phyloP scores from a whole-genome alignment of 23 tunicate species.

The Clavelina lepadiformis region DNA sequence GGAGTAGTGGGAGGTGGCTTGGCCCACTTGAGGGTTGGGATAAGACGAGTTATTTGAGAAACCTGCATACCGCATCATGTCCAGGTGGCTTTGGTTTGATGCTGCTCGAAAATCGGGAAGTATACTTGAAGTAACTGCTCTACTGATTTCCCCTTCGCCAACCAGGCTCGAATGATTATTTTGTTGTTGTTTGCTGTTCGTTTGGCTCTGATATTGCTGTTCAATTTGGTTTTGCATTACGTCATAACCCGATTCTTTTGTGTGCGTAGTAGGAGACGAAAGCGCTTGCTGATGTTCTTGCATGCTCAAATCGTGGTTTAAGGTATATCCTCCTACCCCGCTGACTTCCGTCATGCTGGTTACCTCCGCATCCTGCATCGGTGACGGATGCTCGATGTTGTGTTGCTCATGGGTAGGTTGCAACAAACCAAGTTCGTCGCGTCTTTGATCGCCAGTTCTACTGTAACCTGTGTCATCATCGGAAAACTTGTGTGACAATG shows the following conservation, averaged over 20 bases:
- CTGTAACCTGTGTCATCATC: slow-evolving; percentile 8
- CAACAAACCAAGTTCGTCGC: slow-evolving; percentile 8
- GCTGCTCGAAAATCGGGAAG: slow-evolving; percentile 44
- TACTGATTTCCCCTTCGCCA: slow-evolving; percentile 11
- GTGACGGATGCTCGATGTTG: slow-evolving; percentile 3
- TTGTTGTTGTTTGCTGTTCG: no score
- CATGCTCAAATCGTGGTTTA: not conserved
- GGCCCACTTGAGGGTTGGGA: slow-evolving; percentile 2
- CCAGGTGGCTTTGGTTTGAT: slow-evolving; percentile 31
- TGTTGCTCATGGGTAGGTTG: slow-evolving; percentile 1
- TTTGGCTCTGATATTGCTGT: not conserved
- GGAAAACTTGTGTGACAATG: slow-evolving; percentile 62
- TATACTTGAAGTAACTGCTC: slow-evolving; percentile 29
- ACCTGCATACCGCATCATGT: slow-evolving; percentile 15
- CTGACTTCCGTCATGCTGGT: not conserved
- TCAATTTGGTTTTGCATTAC: slow-evolving; percentile 14
- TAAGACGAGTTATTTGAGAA: slow-evolving; percentile 14
- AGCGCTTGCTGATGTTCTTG: slow-evolving; percentile 15
- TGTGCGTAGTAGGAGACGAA: slow-evolving; percentile 9
- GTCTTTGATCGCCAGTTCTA: not conserved
- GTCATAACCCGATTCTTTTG: slow-evolving; percentile 19
- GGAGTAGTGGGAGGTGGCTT: slow-evolving; percentile 17
- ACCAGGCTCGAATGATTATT: no score
- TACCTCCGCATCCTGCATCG: not conserved
- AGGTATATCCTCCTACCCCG: not conserved